These are phyloP conservation scores for Leucoraja erinaceus DNA, from an alignment of 2,113 vertebrate species.

Conservation along the genomic window DNA sequence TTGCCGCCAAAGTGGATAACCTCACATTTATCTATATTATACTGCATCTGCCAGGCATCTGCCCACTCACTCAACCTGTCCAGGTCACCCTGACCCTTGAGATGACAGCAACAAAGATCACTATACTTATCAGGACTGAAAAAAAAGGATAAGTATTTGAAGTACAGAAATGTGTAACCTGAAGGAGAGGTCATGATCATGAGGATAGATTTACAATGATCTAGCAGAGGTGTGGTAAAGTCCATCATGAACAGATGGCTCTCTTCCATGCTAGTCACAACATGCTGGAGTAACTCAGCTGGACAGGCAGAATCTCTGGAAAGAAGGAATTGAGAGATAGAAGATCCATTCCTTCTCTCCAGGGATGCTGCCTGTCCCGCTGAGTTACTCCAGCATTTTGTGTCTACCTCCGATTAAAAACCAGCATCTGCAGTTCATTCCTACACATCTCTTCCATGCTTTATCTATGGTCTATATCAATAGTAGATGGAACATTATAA, in stretches of 20 bases:
- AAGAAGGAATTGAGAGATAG: too few species aligned
- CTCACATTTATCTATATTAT: too few species aligned
- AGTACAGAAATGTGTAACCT: background rate
- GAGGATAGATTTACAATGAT: background rate
- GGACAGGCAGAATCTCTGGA: too few species aligned
- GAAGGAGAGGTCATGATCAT: background rate
- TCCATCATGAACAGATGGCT: background rate
- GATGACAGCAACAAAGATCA: background rate
- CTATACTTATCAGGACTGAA: background rate
- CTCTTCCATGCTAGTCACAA: background rate
- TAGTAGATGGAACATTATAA: background rate
- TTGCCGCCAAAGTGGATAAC: too few species aligned
- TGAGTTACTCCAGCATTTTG: too few species aligned
- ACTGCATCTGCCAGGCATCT: too few species aligned
- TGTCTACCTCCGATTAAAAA: too few species aligned
- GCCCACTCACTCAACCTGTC: too few species aligned
- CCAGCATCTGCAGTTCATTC: background rate
- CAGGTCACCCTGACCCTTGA: too few species aligned
- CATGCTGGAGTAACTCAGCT: too few species aligned
- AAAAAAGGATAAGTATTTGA: background rate
- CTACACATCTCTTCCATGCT: background rate
- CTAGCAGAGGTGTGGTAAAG: background rate
- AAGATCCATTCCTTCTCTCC: too few species aligned
- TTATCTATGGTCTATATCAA: background rate
- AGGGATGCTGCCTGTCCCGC: too few species aligned